phyloP scores from a whole-genome alignment of 2,113 vertebrate genomes.

The Charadrius vociferus region DNA sequence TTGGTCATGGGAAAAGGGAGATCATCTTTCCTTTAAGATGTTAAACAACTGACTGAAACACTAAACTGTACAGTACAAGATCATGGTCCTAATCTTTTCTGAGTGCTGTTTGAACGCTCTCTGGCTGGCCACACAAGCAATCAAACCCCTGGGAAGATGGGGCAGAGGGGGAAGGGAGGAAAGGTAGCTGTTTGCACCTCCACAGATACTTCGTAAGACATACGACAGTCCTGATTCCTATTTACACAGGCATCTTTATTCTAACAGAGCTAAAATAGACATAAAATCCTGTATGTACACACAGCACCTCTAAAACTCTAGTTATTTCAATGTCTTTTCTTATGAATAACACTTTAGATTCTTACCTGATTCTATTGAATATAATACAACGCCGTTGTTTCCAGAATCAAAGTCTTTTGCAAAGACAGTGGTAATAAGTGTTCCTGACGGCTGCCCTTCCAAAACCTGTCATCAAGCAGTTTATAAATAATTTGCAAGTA shows the following conservation, averaged over 20 bases:
- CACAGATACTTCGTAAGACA: neutral
- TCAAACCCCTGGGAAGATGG: neutral
- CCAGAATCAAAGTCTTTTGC: constrained; percentile 91
- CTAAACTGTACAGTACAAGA: neutral
- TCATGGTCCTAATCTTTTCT: neutral
- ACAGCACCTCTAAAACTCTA: neutral
- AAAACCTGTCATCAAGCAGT: constrained; percentile 79
- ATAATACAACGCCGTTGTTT: constrained; percentile 82
- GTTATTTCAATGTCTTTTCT: neutral
- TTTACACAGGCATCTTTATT: neutral
- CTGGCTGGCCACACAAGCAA: neutral
- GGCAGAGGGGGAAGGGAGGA: neutral
- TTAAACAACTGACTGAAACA: neutral
- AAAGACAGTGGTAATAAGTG: constrained; percentile 83
- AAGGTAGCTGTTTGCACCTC: neutral
- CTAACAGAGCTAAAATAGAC: neutral
- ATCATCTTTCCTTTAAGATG: neutral
- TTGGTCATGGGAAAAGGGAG: constrained; percentile 1
- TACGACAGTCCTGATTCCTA: neutral
- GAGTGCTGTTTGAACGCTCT: neutral
- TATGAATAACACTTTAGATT: neutral
- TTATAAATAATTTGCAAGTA: neutral
- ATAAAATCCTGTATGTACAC: neutral
- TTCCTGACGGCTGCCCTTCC: constrained; percentile 80
- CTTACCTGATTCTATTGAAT: constrained; percentile 84